A percentile compares a stretch with the other conserved stretches of the same genome.
These are phyloP conservation scores for Drosophila burlai DNA, from an alignment of 1,140 invertebrate species.

Conservation along the genomic window DNA sequence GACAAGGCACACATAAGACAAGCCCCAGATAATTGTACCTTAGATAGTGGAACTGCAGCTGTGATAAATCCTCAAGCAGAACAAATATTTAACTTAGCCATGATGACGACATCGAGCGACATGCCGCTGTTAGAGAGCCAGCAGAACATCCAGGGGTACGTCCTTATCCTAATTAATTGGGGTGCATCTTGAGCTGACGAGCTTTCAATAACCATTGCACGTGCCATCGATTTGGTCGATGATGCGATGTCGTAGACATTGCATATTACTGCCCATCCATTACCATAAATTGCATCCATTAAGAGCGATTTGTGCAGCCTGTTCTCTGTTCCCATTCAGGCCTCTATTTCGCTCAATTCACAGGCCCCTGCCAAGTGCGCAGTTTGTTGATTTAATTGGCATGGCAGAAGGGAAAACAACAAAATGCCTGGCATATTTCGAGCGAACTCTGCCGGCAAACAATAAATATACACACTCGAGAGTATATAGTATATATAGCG, in stretches of 20 bases:
- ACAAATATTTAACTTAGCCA: constrained; percentile 36
- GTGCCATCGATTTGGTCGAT: constrained; percentile 37
- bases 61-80: constrained; percentile 52
- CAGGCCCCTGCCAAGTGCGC: constrained; percentile 75
- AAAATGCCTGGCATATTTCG: constrained; percentile 48
- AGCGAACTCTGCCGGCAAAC: constrained; percentile 33
- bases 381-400: constrained; percentile 70
- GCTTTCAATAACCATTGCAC: constrained; percentile 41
- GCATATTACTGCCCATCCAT: constrained; percentile 7
- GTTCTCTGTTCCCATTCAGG: constrained; percentile 21
- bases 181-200: not conserved
- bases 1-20: constrained; percentile 51
- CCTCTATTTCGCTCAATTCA: constrained; percentile 58
- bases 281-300: constrained; percentile 43
- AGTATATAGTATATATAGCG: constrained; percentile 29
- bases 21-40: constrained; percentile 18
- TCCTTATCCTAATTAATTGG: not conserved
- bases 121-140: constrained; percentile 30
- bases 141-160: constrained; percentile 23
- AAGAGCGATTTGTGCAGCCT: constrained; percentile 8
- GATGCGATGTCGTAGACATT: constrained; percentile 9
- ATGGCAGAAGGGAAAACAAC: constrained; percentile 51
- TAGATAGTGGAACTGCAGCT: constrained; percentile 54
- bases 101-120: constrained; percentile 37
- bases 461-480: constrained; percentile 10